These are phyloP conservation scores for Dicrurus megarhynchus DNA, from an alignment of 2,113 vertebrate species.

Conservation along the genomic window DNA sequence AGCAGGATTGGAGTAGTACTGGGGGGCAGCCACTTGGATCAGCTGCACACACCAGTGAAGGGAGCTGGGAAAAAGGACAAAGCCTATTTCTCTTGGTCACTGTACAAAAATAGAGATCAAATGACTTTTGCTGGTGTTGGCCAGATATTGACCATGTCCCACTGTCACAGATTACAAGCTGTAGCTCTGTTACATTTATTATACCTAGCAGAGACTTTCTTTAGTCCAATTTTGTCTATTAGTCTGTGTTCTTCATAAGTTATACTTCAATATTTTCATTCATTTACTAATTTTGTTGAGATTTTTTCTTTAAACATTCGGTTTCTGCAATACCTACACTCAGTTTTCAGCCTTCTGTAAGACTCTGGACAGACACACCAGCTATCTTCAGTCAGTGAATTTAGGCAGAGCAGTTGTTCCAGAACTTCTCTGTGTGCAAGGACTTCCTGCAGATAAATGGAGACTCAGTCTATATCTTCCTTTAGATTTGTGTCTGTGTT, in stretches of 20 bases:
- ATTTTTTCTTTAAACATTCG: neutral
- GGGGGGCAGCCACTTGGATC: neutral
- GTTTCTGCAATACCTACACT: neutral
- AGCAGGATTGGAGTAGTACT: neutral
- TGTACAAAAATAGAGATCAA: neutral
- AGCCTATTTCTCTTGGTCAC: neutral
- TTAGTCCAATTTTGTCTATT: neutral
- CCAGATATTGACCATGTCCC: neutral
- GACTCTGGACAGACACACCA: neutral
- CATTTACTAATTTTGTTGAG: neutral
- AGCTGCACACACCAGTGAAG: neutral
- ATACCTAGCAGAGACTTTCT: neutral
- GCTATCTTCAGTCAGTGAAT: neutral
- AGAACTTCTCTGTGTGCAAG: neutral
- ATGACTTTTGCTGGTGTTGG: neutral
- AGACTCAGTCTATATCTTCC: neutral
- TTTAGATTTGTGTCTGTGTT: neutral
- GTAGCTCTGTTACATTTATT: neutral
- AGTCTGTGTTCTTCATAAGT: neutral
- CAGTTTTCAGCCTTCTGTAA: neutral
- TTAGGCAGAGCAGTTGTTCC: neutral
- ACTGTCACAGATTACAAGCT: neutral
- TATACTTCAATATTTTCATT: neutral
- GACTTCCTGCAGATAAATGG: neutral
- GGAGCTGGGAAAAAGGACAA: neutral